Evolutionary conservation across 2,888 invertebrate species (phyloP), one percentile per base, ranked within the genome.

Genomic region (Melikaiella ostensackeni): DNA sequence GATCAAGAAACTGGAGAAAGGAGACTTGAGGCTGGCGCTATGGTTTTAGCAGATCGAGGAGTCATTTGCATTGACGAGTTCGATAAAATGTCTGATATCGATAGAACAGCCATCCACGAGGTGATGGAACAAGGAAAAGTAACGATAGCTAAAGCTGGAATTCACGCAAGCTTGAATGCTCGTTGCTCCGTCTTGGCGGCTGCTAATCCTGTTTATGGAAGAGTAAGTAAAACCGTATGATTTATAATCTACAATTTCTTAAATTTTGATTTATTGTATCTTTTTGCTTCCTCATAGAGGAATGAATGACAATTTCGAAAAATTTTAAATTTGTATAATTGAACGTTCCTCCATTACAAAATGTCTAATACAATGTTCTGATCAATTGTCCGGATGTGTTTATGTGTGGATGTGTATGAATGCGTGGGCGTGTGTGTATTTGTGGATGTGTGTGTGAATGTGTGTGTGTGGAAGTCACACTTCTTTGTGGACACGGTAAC

Each of bases 1-100:
- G 99, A 99, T 91, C 96, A 96, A 77, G 99, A 99, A 89, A 98
- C 98, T 2, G 98, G 97, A 1, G 96, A 96, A 83, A 92, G 96
- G 74, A 94, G 98, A 55, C 91, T 99, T 78, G 99, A 99, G 92
- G 99, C 99, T 0, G 99, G 99, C 82, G 99, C 99, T 77, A 99
- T 99, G 99, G 99, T 99, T n/a, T 92, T 99, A 55, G 99, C 99
- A 0, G 99, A 99, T 92, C 94, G 99, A 79, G 99, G 99, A 35
- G 97, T 99, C 70, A 99, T 99, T 66, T 99, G 99, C 91, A 95
- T 95, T 85, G 98, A 99, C 92, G 99, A 99, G 92, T 99, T 99
- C 92, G 99, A 99, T 93, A 98, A 98, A 93, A 99, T 99, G 99
- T 98, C 98, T 0, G 99, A 99, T 92, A 96, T 99, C 81, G 99